These are phyloP conservation scores for Tortrix viridana DNA, from an alignment of 2,888 invertebrate species.

Conservation along the genomic window DNA sequence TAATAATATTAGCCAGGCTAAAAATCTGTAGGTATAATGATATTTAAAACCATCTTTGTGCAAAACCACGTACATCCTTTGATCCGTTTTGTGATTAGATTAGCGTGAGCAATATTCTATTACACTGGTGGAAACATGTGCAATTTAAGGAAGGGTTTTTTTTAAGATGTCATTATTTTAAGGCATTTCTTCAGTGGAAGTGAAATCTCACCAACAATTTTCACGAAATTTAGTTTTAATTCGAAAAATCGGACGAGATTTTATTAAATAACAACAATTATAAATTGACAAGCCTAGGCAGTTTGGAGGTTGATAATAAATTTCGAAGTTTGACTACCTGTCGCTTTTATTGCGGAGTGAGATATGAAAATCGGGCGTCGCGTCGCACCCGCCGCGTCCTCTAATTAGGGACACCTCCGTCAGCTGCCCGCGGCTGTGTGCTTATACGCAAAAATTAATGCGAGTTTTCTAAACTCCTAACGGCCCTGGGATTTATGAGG, in stretches of 20 bases:
- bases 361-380: constrained; percentile 16
- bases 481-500: constrained; percentile 33
- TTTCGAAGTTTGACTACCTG: constrained; percentile 17
- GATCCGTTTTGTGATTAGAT: too few species aligned
- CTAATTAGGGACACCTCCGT: constrained; percentile 35
- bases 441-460: constrained; percentile 35
- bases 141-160: too few species aligned
- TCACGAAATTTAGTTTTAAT: neutral
- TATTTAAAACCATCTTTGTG: too few species aligned
- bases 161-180: too few species aligned
- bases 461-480: constrained; percentile 33
- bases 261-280: neutral
- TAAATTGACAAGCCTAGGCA: neutral
- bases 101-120: too few species aligned
- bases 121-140: too few species aligned
- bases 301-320: constrained; percentile 1
- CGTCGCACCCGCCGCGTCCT: constrained; percentile 9
- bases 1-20: too few species aligned
- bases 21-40: too few species aligned
- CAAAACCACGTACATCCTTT: too few species aligned
- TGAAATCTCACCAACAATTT: too few species aligned
- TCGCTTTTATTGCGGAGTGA: constrained; percentile 22
- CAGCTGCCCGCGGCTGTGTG: constrained; percentile 14
- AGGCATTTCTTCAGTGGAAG: too few species aligned
- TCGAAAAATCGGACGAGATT: neutral